A percentile compares a stretch with the other conserved stretches of the same genome.
These are phyloP conservation scores for Cassiopea andromeda DNA, from an alignment of 30 jellyfish, hydroid and myxozoan species.

Conservation along the genomic window DNA sequence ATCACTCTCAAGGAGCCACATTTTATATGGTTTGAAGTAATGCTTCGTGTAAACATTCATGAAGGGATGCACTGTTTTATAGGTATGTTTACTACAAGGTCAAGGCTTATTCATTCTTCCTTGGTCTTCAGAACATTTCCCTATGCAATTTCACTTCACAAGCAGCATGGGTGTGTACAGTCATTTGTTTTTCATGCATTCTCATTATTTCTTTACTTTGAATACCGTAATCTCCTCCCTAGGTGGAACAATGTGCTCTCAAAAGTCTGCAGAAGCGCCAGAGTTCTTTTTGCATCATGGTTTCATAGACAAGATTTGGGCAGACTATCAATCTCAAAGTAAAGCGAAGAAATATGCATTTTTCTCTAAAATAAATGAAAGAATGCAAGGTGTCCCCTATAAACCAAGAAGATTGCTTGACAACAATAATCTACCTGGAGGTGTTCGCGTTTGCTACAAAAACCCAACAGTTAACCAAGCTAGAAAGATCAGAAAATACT, in stretches of 20 bases:
- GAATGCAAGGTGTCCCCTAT: conserved; percentile 23
- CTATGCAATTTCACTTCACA: neutral
- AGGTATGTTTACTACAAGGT: neutral
- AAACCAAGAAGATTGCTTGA: conserved; percentile 46
- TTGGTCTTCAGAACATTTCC: too few relatives aligned
- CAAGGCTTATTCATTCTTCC: too few relatives aligned
- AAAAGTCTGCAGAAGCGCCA: conserved; percentile 56
- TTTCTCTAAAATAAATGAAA: conserved; percentile 32
- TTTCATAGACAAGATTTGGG: conserved; percentile 66
- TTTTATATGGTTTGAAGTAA: conserved; percentile 1
- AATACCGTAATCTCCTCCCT: neutral
- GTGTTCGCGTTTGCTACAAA: conserved; percentile 43
- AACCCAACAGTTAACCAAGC: conserved; percentile 49
- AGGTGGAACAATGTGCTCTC: conserved; percentile 66
- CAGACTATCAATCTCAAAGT: conserved; percentile 53
- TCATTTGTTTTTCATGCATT: neutral
- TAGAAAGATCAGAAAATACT: conserved; percentile 2
- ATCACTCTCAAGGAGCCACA: conserved; percentile 5
- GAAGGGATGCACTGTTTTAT: conserved; percentile 34
- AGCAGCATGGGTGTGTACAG: neutral
- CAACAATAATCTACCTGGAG: conserved; percentile 32
- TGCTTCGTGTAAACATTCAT: conserved; percentile 31
- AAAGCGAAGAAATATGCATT: conserved; percentile 31
- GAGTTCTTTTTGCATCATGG: conserved; percentile 76
- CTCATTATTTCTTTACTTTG: neutral